Conservation (phyloP, 2,113 vertebrate genomes). For the Colaptes auratus region DNA sequence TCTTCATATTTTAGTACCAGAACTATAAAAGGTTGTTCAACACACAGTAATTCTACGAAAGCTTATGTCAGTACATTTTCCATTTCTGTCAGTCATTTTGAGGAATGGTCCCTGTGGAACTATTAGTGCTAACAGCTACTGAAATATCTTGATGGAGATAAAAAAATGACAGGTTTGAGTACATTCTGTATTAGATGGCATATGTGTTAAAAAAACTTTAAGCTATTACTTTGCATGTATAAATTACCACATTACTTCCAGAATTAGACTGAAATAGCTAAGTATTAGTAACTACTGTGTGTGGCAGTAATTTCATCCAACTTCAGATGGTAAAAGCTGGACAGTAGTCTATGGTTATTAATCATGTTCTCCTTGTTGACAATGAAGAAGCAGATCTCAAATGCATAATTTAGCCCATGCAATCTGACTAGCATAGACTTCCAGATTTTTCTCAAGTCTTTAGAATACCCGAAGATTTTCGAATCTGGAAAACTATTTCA, state of each 20-base stretch:
- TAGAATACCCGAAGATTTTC: no score
- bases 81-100: neutral
- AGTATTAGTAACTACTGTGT: neutral
- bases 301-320: neutral
- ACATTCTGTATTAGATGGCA: neutral
- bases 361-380: accelerated
- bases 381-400: neutral
- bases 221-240: neutral
- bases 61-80: neutral
- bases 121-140: neutral
- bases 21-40: neutral
- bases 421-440: neutral
- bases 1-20: neutral
- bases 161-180: neutral
- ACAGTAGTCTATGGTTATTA: neutral
- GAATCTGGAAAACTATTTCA: no score
- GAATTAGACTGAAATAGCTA: neutral
- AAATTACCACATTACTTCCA: neutral
- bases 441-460: neutral
- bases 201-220: neutral
- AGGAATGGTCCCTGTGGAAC: neutral
- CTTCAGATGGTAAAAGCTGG: neutral
- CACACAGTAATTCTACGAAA: neutral
- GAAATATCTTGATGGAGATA: neutral
- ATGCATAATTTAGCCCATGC: neutral